Conservation (phyloP, 2,888 invertebrate genomes). For the Pristionchus mayeri region DNA sequence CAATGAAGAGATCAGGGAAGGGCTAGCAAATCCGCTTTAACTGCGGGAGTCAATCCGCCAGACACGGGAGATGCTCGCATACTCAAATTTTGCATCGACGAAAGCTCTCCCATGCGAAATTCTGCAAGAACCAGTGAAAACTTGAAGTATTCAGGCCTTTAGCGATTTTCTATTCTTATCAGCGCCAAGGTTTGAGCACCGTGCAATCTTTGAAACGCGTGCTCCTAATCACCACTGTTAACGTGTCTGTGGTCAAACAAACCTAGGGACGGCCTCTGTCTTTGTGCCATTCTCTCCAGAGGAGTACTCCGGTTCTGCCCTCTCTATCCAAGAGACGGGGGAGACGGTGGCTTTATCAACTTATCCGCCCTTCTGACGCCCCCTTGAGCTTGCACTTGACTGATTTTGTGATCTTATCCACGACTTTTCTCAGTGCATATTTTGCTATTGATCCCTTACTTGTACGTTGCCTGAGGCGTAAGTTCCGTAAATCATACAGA, state of each 20-base stretch:
- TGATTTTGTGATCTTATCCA: too few relatives aligned
- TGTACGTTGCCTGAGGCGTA: too few relatives aligned
- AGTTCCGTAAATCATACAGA: too few relatives aligned
- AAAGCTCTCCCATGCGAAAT: too few relatives aligned
- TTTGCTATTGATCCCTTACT: too few relatives aligned
- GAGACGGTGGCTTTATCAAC: background rate
- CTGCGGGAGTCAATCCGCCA: background rate
- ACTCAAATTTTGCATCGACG: too few relatives aligned
- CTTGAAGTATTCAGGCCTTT: too few relatives aligned
- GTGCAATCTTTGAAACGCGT: background rate
- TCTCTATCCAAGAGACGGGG: too few relatives aligned
- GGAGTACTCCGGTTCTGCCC: conserved; percentile 21
- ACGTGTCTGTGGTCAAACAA: background rate
- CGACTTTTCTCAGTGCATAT: too few relatives aligned
- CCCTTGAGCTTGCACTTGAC: too few relatives aligned
- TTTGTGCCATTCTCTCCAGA: background rate
- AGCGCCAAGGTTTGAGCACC: background rate
- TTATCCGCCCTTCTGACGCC: background rate
- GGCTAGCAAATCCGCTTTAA: conserved; percentile 29
- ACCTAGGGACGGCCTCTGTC: background rate
- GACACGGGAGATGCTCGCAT: background rate
- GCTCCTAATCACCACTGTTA: conserved; percentile 3
- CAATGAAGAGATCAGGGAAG: background rate
- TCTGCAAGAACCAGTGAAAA: too few relatives aligned
- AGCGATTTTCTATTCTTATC: too few relatives aligned